These are phyloP conservation scores for Tachysurus fulvidraco DNA, from an alignment of 2,113 vertebrate species.

Conservation along the genomic window DNA sequence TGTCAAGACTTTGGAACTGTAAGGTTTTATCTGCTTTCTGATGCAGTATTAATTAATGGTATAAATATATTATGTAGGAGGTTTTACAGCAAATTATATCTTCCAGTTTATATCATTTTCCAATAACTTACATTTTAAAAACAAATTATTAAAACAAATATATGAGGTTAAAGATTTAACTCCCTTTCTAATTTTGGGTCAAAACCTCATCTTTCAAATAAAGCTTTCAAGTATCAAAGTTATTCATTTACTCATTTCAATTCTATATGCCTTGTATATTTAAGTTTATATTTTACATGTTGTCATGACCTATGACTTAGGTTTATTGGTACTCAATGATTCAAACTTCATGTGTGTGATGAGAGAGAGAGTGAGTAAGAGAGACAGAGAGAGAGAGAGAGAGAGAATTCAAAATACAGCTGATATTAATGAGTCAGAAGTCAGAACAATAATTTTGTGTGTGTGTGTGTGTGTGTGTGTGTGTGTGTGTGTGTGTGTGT, in stretches of 20 bases:
- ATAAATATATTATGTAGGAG: not conserved
- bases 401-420: not conserved
- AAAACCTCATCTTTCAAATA: too few relatives aligned
- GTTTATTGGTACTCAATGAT: too few relatives aligned
- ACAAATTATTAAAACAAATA: not conserved
- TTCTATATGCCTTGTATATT: not conserved
- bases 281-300: not conserved
- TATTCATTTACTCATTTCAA: not conserved
- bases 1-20: not conserved
- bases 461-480: constrained; percentile 4
- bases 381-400: not conserved
- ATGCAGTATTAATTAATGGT: not conserved
- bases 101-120: too few relatives aligned
- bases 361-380: not conserved
- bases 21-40: not conserved
- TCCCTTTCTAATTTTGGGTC: not conserved
- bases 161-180: not conserved
- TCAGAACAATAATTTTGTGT: constrained; percentile 9
- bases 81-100: not conserved
- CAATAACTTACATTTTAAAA: too few relatives aligned
- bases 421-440: constrained; percentile 25
- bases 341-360: not conserved
- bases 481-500: too few relatives aligned
- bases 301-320: not conserved
- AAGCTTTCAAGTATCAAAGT: not conserved